Evolutionary conservation across 2,888 invertebrate species (phyloP).

Genomic region (Megalurothrips usitatus): DNA sequence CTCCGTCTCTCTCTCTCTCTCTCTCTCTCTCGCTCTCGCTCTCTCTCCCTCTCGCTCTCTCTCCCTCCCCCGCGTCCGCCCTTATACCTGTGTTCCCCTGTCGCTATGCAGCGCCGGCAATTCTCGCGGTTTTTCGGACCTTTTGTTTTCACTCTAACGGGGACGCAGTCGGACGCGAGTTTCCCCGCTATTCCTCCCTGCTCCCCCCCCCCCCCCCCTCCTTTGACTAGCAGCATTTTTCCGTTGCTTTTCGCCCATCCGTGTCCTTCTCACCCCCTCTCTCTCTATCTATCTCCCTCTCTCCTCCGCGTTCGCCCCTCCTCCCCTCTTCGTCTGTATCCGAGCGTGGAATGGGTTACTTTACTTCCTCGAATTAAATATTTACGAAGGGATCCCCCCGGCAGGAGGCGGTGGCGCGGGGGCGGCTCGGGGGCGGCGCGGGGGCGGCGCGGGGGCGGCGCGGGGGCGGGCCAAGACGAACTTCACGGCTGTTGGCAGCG

Average conservation of each 20-base stretch:
- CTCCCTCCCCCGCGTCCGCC: not conserved
- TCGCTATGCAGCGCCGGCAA: no score
- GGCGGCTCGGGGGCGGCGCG: no score
- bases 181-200: no score
- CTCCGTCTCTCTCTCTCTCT: slow-evolving; percentile 7
- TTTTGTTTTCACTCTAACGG: no score
- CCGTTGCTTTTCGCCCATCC: not conserved
- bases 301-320: not conserved
- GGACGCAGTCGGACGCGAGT: no score
- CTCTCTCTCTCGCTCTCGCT: not conserved
- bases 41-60: not conserved
- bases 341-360: slow-evolving; percentile 21
- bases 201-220: no score
- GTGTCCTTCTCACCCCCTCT: not conserved
- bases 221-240: no score
- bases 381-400: slow-evolving; percentile 13
- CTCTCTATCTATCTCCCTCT: not conserved
- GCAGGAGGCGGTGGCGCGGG: not conserved
- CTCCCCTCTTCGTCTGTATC: not conserved
- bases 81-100: no score
- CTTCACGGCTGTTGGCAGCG: slow-evolving; percentile 8
- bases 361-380: slow-evolving; percentile 27
- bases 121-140: no score
- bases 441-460: not conserved
- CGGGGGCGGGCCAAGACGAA: not conserved